Base-by-base conservation (phyloP, 1,140 invertebrate genomes). In the Zaprionus nigranus region DNA sequence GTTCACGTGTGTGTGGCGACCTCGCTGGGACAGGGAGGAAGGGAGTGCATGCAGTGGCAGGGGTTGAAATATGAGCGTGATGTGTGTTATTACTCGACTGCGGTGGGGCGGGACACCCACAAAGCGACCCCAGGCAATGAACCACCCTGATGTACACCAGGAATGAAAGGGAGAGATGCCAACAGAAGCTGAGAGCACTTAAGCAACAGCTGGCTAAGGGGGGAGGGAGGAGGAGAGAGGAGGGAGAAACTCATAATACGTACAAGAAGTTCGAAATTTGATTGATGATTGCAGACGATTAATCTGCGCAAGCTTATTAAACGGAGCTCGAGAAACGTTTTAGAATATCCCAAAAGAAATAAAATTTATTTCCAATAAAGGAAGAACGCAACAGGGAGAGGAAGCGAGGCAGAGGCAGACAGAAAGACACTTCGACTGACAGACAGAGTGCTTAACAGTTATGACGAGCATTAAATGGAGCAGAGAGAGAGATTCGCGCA, bases 51-150 rank as follows among this genome's bases (percentile, higher is more conserved):
- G 59, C 20, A 15, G 38, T 51, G 46, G 13, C 5, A 17, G 61
- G 51, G 65, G 61, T 80, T 87, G 82, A 86, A 87, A 87, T 88
- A 87, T 88, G 81, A 87, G 81, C 81, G 70, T 61, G 66, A 79
- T 81, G 34, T 75, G 53, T 77, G 58, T 67, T 78, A 73, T 66
- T 66, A 75, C 75, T 22, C 26, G 46, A 24, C 56, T 46, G 40
- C 40, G 40, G 40, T 30, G 58, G 13, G 46, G 26, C 34, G 17
- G 62, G 61, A 76, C 68, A 70, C 59, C 68, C 60, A 62, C 58
- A 62, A 15, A n/a, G 56, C 61, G 36, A 46, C 22, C 57, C 66
- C 40, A 61, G 34, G 43, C 22, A 17, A 3, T 17, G 43, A 69
- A 28, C 24, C 59, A 74, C 71, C 71, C 65, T 60, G 17, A 26